A percentile compares a stretch with the other conserved stretches of the same genome.
These are phyloP conservation scores for Hydraecia micacea DNA, from an alignment of 2,888 invertebrate species.

Conservation along the genomic window DNA sequence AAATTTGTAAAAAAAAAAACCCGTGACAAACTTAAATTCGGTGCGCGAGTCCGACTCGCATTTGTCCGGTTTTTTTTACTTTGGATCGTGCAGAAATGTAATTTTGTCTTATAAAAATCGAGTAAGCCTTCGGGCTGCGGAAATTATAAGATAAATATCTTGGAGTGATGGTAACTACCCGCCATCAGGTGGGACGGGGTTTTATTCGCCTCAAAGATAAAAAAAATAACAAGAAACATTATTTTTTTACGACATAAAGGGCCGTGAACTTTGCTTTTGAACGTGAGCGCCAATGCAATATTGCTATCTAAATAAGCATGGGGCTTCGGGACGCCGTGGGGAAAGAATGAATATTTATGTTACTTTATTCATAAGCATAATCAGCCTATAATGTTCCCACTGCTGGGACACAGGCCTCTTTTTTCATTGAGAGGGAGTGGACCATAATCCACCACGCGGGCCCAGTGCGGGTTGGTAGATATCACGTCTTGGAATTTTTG, in stretches of 20 bases:
- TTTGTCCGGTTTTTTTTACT: neutral
- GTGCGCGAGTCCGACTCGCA: no score
- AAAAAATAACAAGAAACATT: constrained; percentile 30
- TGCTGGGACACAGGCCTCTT: neutral
- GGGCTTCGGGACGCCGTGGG: constrained; percentile 1
- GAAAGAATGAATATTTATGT: constrained; percentile 14
- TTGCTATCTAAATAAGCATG: constrained; percentile 39
- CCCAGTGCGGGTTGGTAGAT: neutral
- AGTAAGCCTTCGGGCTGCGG: neutral
- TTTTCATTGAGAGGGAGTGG: neutral
- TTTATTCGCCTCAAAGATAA: constrained; percentile 32
- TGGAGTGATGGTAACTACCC: constrained; percentile 5
- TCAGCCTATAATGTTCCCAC: neutral
- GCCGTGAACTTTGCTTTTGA: constrained; percentile 37
- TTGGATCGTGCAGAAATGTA: neutral
- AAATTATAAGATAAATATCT: constrained; percentile 29
- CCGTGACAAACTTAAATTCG: no score
- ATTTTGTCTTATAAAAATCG: constrained; percentile 8
- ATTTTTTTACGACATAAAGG: constrained; percentile 42
- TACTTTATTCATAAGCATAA: constrained; percentile 22
- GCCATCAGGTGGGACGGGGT: constrained; percentile 10
- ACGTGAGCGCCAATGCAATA: constrained; percentile 30
- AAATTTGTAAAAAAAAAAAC: no score
- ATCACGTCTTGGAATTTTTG: no score
- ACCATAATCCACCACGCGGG: neutral